Percentiles rank a stretch among this genome's conserved stretches.
Evolutionary conservation across 1,140 invertebrate genomes (phyloP).

Genomic region (Triops cancriformis): DNA sequence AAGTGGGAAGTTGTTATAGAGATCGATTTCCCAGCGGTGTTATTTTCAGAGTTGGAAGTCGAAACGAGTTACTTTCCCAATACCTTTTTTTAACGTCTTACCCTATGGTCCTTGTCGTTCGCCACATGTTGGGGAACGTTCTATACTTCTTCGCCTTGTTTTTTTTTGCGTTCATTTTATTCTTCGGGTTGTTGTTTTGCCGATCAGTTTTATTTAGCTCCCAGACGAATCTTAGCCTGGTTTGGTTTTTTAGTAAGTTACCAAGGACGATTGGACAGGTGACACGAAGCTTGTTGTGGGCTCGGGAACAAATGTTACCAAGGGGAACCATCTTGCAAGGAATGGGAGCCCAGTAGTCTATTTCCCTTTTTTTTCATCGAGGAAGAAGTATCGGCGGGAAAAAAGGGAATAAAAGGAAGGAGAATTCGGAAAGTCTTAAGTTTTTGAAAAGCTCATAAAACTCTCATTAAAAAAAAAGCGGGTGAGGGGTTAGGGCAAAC

Average conservation of each 20-base stretch:
- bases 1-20: conserved; percentile 1
- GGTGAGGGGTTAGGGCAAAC: background rate
- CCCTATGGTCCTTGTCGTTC: background rate
- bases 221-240: too few species aligned
- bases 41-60: conserved; percentile 2
- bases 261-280: conserved; percentile 4
- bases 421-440: background rate
- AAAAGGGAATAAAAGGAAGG: background rate
- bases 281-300: conserved; percentile 4
- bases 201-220: too few species aligned
- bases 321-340: background rate
- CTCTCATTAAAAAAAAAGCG: background rate
- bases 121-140: background rate
- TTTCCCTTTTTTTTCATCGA: background rate
- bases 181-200: background rate
- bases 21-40: conserved; percentile 2
- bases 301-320: conserved; percentile 4
- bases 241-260: background rate
- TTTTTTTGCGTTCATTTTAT: too few species aligned
- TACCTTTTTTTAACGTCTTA: background rate
- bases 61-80: background rate
- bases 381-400: background rate
- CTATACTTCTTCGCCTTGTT: background rate
- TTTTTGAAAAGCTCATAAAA: background rate
- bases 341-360: background rate